Evolutionary conservation across 2,888 invertebrate species (phyloP).

Genomic region (Nomada hirtipes): DNA sequence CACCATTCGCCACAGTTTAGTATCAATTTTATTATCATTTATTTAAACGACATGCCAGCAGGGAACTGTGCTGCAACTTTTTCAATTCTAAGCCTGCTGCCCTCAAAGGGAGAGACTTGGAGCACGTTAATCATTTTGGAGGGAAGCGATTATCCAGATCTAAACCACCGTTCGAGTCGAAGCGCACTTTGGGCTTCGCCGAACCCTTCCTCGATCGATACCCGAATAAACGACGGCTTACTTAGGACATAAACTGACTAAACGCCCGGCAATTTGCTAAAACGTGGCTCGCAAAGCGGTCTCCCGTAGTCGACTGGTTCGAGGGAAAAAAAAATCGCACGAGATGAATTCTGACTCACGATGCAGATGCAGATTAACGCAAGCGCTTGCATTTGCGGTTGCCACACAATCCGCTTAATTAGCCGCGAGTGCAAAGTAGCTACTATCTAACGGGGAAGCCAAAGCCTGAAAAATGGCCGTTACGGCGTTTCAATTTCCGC

Average conservation of each 20-base stretch:
- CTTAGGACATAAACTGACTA: neutral
- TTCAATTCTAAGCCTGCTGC: no score
- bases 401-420: slow-evolving; percentile 62
- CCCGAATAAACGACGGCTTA: neutral
- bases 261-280: neutral
- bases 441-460: neutral
- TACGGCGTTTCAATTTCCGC: slow-evolving; percentile 6
- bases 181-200: neutral
- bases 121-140: no score
- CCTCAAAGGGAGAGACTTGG: no score
- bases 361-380: slow-evolving; percentile 45
- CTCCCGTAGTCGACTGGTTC: slow-evolving; percentile 23
- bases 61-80: no score
- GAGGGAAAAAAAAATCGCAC: slow-evolving; percentile 29
- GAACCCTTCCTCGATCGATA: slow-evolving; percentile 2
- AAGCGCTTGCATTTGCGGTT: slow-evolving; percentile 39
- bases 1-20: no score
- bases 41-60: no score
- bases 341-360: slow-evolving; percentile 59
- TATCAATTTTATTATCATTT: no score
- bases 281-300: neutral
- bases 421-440: slow-evolving; percentile 30
- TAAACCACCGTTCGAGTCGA: neutral
- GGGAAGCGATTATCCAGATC: no score
- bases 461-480: neutral